These are phyloP conservation scores for Sarcophaga rosellei DNA, from an alignment of 2,888 invertebrate genomes.

Conservation along the genomic window DNA sequence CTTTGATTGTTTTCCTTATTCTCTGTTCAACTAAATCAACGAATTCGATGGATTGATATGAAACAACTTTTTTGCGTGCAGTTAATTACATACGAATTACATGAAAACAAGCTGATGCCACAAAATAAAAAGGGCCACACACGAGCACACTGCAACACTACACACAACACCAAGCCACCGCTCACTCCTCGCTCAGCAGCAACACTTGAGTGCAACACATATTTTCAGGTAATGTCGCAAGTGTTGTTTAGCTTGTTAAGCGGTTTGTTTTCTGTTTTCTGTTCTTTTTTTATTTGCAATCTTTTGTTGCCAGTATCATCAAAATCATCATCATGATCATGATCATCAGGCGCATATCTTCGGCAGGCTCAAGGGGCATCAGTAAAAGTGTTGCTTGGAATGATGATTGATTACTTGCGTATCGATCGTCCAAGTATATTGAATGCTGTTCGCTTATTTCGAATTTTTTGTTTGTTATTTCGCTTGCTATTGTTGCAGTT, in stretches of 20 bases:
- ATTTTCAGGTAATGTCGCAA: conserved; percentile 66
- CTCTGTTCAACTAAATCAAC: not conserved
- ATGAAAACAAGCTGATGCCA: conserved; percentile 14
- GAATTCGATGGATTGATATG: conserved; percentile 34
- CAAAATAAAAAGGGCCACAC: conserved; percentile 55
- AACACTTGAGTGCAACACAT: conserved; percentile 9
- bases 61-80: conserved; percentile 67
- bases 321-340: conserved; percentile 43
- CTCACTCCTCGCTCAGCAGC: not conserved
- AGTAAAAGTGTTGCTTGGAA: conserved; percentile 71
- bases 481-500: not conserved
- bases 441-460: not conserved
- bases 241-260: conserved; percentile 67
- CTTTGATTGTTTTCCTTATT: not conserved
- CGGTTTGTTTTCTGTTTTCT: conserved; percentile 10
- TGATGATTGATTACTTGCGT: conserved; percentile 71
- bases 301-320: conserved; percentile 44
- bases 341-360: not conserved
- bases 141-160: conserved; percentile 49
- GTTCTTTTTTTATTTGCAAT: not conserved
- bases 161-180: not conserved
- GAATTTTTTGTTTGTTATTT: not conserved
- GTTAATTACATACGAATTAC: conserved; percentile 69
- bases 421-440: conserved; percentile 44
- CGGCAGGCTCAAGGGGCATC: conserved; percentile 4